These are phyloP conservation scores for Alca torda DNA, from an alignment of 2,797 vertebrate genomes.

Conservation along the genomic window DNA sequence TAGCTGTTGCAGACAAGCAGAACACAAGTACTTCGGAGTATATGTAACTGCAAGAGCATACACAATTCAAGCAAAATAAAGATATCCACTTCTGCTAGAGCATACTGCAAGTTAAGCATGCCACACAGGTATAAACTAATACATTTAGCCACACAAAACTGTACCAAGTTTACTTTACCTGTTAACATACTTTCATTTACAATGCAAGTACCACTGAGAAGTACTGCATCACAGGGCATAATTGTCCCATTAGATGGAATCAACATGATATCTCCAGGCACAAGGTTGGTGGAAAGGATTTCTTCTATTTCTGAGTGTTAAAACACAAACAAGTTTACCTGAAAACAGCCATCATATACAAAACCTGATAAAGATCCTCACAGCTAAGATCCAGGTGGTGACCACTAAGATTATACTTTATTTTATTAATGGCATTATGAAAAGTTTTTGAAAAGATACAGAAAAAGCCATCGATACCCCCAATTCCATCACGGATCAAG, in stretches of 20 bases:
- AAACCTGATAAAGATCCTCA: not conserved
- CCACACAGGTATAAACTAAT: not conserved
- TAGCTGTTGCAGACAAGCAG: not conserved
- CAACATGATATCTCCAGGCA: conserved; percentile 92
- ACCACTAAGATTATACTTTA: not conserved
- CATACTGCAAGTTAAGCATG: not conserved
- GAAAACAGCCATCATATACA: not conserved
- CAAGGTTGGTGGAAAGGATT: conserved; percentile 93
- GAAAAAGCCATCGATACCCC: not conserved
- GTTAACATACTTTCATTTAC: conserved; percentile 99
- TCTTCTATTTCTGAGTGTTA: conserved; percentile 87
- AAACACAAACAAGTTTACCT: conserved; percentile 30
- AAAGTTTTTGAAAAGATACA: not conserved
- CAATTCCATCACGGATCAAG: not conserved
- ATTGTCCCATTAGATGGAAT: conserved; percentile 95
- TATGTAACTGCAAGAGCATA: not conserved
- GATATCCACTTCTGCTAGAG: not conserved
- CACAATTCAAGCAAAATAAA: not conserved
- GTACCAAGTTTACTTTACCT: conserved; percentile 81
- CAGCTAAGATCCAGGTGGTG: not conserved
- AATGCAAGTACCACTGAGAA: conserved; percentile 96
- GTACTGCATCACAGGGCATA: conserved; percentile 96
- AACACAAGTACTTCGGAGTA: not conserved
- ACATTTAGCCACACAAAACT: not conserved
- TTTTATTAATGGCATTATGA: not conserved